phyloP scores from a whole-genome alignment of 2,113 vertebrate genomes.

The Thermophis baileyi region DNA sequence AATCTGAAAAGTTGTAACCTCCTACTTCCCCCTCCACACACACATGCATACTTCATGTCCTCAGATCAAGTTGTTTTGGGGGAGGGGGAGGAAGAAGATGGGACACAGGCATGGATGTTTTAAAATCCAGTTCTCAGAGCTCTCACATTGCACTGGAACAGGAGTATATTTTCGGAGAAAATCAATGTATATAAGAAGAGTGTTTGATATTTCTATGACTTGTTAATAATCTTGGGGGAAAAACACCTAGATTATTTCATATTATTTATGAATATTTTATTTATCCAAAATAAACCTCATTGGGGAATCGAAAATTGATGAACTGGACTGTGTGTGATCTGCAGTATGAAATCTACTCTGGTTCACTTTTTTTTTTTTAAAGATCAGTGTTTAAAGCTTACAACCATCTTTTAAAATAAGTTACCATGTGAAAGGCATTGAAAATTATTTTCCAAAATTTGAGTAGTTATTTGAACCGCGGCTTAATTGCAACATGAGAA shows the following conservation, averaged over 20 bases:
- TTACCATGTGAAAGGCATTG: background rate
- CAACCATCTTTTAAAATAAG: background rate
- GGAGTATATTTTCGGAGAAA: background rate
- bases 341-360: background rate
- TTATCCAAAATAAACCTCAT: background rate
- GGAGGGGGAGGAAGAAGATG: accelerated
- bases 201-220: background rate
- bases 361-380: background rate
- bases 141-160: background rate
- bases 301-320: background rate
- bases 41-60: background rate
- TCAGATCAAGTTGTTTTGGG: background rate
- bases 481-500: background rate
- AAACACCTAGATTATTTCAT: background rate
- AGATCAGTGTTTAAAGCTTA: background rate
- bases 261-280: too few relatives aligned
- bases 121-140: background rate
- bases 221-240: background rate
- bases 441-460: background rate
- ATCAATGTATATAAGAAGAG: too few relatives aligned
- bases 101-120: background rate
- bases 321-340: background rate
- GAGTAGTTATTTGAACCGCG: background rate
- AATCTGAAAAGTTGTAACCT: background rate
- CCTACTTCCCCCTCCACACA: background rate